Conservation (phyloP, 2,797 vertebrate species). For the Dendrocincla tyrannina region DNA sequence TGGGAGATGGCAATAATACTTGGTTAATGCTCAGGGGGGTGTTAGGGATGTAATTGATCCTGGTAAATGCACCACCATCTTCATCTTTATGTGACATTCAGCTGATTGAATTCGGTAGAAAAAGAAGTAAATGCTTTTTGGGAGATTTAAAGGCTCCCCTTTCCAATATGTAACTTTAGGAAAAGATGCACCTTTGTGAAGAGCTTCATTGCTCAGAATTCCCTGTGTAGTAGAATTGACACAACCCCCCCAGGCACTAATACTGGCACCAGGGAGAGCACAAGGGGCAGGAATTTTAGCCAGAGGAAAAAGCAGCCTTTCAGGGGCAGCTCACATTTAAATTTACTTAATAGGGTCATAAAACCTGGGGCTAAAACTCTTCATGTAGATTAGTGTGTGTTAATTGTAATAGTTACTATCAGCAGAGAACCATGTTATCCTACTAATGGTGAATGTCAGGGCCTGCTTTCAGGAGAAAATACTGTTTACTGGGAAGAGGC, state of each 20-base stretch:
- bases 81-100: background rate
- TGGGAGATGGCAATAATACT: background rate
- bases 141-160: background rate
- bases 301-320: background rate
- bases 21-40: background rate
- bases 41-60: background rate
- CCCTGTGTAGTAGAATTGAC: background rate
- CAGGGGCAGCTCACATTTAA: background rate
- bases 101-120: background rate
- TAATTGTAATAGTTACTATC: background rate
- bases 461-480: background rate
- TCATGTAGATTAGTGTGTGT: background rate
- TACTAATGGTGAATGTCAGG: background rate
- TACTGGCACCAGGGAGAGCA: background rate
- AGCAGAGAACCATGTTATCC: background rate
- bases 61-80: background rate
- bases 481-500: background rate
- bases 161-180: background rate
- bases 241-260: background rate
- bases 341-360: background rate
- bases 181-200: background rate
- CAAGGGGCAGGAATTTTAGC: background rate
- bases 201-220: background rate
- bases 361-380: conserved; percentile 5
- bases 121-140: background rate